Evolutionary conservation across 1,140 invertebrate genomes (phyloP).

Genomic region (Leptinotarsa defecta): DNA sequence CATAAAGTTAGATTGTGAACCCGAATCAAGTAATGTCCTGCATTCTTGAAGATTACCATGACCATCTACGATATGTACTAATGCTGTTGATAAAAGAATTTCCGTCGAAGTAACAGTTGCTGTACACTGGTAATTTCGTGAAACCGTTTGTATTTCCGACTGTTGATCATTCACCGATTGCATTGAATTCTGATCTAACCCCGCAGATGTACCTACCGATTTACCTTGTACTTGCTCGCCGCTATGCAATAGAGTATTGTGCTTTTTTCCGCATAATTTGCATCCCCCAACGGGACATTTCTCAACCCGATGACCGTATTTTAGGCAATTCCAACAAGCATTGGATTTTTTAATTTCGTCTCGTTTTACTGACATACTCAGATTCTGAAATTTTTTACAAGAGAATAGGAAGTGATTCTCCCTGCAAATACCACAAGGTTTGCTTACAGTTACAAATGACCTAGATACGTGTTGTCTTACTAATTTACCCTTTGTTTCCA

Average conservation of each 20-base stretch:
- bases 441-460: not conserved
- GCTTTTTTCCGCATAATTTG: conserved; percentile 12
- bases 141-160: too few species aligned
- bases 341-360: conserved; percentile 4
- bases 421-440: not conserved
- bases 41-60: not conserved
- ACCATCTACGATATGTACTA: not conserved
- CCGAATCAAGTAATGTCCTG: not conserved
- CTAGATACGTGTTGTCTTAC: not conserved
- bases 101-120: not conserved
- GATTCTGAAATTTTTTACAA: conserved; percentile 1
- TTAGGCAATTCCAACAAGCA: conserved; percentile 2
- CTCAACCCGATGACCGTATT: not conserved
- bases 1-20: not conserved
- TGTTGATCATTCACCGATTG: too few species aligned
- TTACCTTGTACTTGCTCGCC: conserved; percentile 2
- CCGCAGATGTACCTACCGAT: not conserved
- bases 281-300: not conserved
- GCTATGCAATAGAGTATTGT: not conserved
- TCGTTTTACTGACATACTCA: not conserved
- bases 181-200: not conserved
- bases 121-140: not conserved
- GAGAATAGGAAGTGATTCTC: not conserved
- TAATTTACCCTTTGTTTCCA: not conserved
- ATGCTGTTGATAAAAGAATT: not conserved